Base-by-base conservation (phyloP, 2,888 invertebrate species). In the Cabera pusaria region DNA sequence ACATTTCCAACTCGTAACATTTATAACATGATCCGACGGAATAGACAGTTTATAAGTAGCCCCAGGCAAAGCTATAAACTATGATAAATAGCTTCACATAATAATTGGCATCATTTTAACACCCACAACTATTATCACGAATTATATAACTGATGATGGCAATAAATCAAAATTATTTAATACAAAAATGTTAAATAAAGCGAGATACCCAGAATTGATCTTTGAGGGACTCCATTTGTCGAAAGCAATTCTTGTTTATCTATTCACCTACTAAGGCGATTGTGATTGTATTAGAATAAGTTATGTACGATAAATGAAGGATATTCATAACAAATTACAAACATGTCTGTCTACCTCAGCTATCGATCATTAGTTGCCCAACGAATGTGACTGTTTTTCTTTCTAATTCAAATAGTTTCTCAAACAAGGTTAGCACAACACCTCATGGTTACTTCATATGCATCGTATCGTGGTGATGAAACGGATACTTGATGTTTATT, bases 401-500 rank as follows among this genome's bases (percentile, higher is more conserved):
- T 44, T 37, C 45, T 42, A 49, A 48, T 36, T 36, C 31, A 32
- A 33, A 23, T 33, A 42, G 39, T 49, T 39, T 52, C 39, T 29
- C 39, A 36, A 44, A 44, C 41, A 33, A 31, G 40, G 35, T 39
- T 47, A 51, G 32, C 36, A 42, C 31, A 26, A 44, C 40, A 41
- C 27, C n/a, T 43, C 31, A 17, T 25, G 31, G 28, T 53, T 47
- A 45, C 44, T 25, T 29, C 49, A 54, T 34, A 40, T 24, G 24
- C 29, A 35, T 12, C 31, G 17, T 25, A 23, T 12, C 31, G 17
- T 25, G 26, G 22, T 52, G 39, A 44, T 39, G 45, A 51, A 54
- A 52, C 18, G 16, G 25, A 21, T 36, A 29, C 39, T 28, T 28
- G 42, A 39, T 49, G 44, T 49, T 52, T 52, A 50, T 55, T 49